These are phyloP conservation scores for Cliona cf. orientalis DNA, from an alignment of 37 sponge, comb jelly and placozoan species.

Conservation along the genomic window DNA sequence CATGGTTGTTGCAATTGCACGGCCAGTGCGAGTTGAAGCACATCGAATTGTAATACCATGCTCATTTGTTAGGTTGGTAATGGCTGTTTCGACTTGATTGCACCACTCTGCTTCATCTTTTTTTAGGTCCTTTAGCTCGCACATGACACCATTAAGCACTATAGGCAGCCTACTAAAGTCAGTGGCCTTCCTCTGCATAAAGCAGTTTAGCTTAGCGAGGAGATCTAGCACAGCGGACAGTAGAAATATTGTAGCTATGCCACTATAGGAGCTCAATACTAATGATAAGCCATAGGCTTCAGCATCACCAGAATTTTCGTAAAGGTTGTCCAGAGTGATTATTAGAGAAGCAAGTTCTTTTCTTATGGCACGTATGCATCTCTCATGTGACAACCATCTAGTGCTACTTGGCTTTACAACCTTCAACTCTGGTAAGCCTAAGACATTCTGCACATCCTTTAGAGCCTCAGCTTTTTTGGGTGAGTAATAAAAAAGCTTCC, in stretches of 20 bases:
- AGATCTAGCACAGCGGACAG: too few relatives aligned
- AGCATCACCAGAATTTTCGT: conserved; percentile 51
- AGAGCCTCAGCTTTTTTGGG: conserved; percentile 36
- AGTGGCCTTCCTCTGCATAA: too few relatives aligned
- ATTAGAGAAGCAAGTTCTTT: conserved; percentile 7
- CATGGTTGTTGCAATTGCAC: background rate
- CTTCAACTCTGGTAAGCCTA: conserved; percentile 24
- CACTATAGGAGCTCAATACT: too few relatives aligned
- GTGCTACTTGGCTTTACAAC: conserved; percentile 37
- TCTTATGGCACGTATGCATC: conserved; percentile 20
- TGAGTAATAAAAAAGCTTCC: conserved; percentile 42
- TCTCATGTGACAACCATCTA: conserved; percentile 22
- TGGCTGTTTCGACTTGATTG: too few relatives aligned
- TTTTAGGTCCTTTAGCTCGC: too few relatives aligned
- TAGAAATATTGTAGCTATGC: too few relatives aligned
- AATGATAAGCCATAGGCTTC: conserved; percentile 65
- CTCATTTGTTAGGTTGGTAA: conserved; percentile 4
- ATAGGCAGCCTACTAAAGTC: too few relatives aligned
- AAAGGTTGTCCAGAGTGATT: conserved; percentile 3
- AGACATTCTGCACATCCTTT: conserved; percentile 12
- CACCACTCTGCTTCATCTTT: too few relatives aligned
- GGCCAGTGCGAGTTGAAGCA: background rate
- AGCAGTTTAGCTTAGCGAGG: too few relatives aligned
- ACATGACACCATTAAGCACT: too few relatives aligned
- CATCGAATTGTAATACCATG: background rate